Base-by-base conservation (phyloP, 2,888 invertebrate genomes). In the Sympetrum striolatum region DNA sequence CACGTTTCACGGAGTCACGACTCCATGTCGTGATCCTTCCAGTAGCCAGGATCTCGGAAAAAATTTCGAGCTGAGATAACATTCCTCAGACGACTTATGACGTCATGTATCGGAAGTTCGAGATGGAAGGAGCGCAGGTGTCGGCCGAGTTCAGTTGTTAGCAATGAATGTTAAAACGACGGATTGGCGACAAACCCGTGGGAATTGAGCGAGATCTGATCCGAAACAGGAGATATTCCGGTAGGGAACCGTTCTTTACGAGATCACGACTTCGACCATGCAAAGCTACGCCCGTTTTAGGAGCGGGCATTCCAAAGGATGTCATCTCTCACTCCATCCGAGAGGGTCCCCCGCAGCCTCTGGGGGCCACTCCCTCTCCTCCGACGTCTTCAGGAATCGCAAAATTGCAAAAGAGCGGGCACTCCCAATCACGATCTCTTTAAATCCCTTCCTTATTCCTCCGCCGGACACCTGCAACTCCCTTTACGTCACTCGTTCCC, bases 1-100 rank as follows among this genome's bases (percentile, higher is more conserved):
- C n/a, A 64, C 58, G 86, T 39, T 86, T 60, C 60, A 14, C 58
- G 37, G 37, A 86, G 86, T 86, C 86, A 86, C 86, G 86, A 86
- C 86, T 73, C 73, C 15, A 12, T 4, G 86, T 86, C 86, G 86
- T 86, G 86, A 86, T 86, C 60, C 86, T 86, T n/a, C 6, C 60
- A 64, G 86, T 86, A 86, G 86, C 86, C 86, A 86, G 86, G 86
- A 86, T 86, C 86, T 86, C n/a, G 60, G 73, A 86, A 86, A 82
- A 86, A 86, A 86, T 86, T 86, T 86, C 60, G 60, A 86, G 60
- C 10, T 60, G 86, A 60, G 86, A 86, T 86, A 86, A 86, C 48
- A 86, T 86, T 86, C 86, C 86, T 37, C 86, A 22, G 60, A n/a
- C 86, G 64, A n/a, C 86, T 60, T 86, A 60, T 86, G 86, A 86